Conservation (phyloP, 2,797 vertebrate species). For the Gymnoscopelus microlampas region DNA sequence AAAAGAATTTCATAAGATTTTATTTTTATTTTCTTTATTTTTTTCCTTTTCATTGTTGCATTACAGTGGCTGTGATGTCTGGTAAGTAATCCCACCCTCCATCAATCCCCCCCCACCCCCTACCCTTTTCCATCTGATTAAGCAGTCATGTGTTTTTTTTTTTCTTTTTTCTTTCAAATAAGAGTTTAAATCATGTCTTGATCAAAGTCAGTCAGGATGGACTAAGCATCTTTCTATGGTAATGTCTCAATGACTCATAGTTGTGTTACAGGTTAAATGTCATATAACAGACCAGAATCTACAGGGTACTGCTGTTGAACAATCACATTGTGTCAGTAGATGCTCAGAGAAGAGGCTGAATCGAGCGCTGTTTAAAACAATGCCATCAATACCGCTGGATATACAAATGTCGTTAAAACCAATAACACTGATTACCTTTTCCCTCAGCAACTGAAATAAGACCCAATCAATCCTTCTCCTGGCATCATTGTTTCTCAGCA, state of each 20-base stretch:
- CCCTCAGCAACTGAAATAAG: constrained; percentile 25
- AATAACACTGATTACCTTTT: constrained; percentile 36
- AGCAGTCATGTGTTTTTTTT: neutral
- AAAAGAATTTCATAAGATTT: neutral
- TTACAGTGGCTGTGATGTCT: constrained; percentile 66
- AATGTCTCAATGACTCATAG: constrained; percentile 9
- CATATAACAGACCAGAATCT: neutral
- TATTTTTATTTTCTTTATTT: constrained; percentile 4
- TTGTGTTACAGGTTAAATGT: constrained; percentile 6
- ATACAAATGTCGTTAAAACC: constrained; percentile 35
- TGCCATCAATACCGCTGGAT: constrained; percentile 25
- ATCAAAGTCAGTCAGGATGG: too few relatives aligned
- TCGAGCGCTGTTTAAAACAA: constrained; percentile 14
- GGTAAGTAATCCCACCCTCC: constrained; percentile 68
- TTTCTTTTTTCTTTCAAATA: neutral
- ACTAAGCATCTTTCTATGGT: constrained; percentile 12
- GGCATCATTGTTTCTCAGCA: constrained; percentile 35
- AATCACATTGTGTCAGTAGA: constrained; percentile 7
- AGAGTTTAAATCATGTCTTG: too few relatives aligned
- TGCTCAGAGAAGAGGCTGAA: constrained; percentile 7
- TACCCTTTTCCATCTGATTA: neutral
- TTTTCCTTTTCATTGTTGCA: constrained; percentile 57
- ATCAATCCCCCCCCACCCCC: neutral
- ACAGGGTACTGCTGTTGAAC: neutral
- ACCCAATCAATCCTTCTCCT: constrained; percentile 36